Evolutionary conservation across 2,113 vertebrate species (phyloP).

Genomic region (Sylvia atricapilla): DNA sequence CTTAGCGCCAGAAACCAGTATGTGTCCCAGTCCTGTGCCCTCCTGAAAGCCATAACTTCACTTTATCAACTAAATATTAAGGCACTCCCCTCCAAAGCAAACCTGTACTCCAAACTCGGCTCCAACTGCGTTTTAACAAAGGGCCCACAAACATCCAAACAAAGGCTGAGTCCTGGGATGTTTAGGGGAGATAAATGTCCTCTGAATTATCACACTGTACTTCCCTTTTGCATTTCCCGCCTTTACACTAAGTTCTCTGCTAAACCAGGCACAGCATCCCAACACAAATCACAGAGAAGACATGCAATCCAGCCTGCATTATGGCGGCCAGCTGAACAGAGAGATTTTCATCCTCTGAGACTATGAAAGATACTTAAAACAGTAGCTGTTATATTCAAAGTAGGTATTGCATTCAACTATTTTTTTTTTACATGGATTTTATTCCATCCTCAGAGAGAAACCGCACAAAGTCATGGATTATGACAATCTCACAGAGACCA

Average conservation of each 20-base stretch:
- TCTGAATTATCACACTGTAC: background rate
- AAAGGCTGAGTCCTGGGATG: background rate
- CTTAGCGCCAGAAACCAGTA: background rate
- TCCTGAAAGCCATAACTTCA: background rate
- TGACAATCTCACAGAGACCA: background rate
- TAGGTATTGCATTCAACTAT: background rate
- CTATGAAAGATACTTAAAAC: background rate
- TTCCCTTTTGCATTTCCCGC: background rate
- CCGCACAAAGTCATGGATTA: background rate
- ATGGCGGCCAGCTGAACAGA: background rate
- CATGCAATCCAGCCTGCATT: background rate
- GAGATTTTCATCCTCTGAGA: background rate
- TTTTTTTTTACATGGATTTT: background rate
- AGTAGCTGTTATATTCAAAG: background rate
- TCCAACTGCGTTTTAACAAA: background rate
- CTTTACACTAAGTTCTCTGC: background rate
- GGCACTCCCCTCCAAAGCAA: background rate
- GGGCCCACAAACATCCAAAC: background rate
- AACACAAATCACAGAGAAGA: background rate
- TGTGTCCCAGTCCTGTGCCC: background rate
- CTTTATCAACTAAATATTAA: background rate
- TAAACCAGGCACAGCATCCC: background rate
- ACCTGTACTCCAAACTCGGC: background rate
- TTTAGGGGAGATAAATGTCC: background rate
- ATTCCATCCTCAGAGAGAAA: background rate